Conservation (phyloP, 64 coral and sea anemone genomes). For the Actinia equina region DNA sequence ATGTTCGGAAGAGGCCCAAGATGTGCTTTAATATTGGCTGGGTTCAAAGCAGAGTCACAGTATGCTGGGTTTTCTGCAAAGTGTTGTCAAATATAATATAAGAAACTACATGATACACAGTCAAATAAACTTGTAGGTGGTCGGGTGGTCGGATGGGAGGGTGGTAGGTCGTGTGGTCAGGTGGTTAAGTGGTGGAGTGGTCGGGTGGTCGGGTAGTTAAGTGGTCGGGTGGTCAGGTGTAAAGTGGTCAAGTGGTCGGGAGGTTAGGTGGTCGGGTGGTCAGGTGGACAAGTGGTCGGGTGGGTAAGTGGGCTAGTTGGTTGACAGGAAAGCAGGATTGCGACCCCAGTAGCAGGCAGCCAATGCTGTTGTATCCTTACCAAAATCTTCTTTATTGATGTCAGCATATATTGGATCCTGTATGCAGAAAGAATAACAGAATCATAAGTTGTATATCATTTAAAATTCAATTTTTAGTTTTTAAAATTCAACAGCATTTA, state of each 20-base stretch:
- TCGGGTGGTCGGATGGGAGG: too few species aligned
- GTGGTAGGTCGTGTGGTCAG: background rate
- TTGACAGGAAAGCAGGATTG: background rate
- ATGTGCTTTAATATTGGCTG: background rate
- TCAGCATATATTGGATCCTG: constrained; percentile 22
- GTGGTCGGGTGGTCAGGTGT: too few species aligned
- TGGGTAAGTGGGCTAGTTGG: too few species aligned
- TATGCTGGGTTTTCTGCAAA: background rate
- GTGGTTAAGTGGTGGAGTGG: background rate
- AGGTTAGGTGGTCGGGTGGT: background rate
- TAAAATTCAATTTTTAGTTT: background rate
- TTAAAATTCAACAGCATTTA: too few species aligned
- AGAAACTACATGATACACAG: too few species aligned
- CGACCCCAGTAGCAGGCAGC: background rate
- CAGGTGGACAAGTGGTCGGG: background rate
- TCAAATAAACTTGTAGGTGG: background rate
- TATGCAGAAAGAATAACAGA: background rate
- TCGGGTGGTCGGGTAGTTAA: background rate
- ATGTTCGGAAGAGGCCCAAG: background rate
- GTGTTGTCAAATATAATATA: background rate
- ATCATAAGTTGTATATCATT: background rate
- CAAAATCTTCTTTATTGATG: constrained; percentile 11
- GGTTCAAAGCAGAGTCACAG: background rate
- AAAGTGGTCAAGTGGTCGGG: background rate
- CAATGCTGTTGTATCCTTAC: background rate